These are phyloP conservation scores for Dolichopus griseipennis DNA, from an alignment of 2,888 invertebrate species.

Conservation along the genomic window DNA sequence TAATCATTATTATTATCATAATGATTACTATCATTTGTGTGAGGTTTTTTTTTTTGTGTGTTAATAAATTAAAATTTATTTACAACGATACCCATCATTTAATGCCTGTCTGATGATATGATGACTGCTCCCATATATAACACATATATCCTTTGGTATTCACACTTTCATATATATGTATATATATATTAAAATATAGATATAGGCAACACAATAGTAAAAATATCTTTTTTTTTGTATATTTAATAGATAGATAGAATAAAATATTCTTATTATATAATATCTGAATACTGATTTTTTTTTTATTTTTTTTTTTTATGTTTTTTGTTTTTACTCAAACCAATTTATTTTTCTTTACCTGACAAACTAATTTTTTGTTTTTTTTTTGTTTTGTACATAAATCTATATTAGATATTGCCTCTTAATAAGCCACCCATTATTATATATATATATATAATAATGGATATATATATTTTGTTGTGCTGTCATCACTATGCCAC, in stretches of 20 bases:
- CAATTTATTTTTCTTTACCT: background rate
- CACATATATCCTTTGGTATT: background rate
- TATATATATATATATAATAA: too few species aligned
- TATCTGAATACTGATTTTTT: background rate
- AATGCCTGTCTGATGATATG: conserved; percentile 2
- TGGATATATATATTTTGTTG: background rate
- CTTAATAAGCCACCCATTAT: conserved; percentile 4
- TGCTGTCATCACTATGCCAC: background rate
- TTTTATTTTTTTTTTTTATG: background rate
- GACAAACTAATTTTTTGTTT: too few species aligned
- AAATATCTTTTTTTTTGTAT: background rate
- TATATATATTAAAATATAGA: background rate
- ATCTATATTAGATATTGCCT: background rate
- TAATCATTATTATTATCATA: background rate
- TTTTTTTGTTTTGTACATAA: too few species aligned
- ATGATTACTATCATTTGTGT: background rate
- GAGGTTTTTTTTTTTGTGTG: background rate
- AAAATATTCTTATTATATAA: background rate
- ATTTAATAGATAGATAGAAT: background rate
- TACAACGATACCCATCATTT: conserved; percentile 4
- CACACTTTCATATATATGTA: background rate
- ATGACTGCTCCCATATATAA: background rate
- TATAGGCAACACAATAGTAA: background rate
- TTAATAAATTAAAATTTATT: conserved; percentile 4
- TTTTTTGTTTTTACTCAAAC: background rate